phyloP scores from a whole-genome alignment of 2,888 invertebrate species.

The Peribatodes rhomboidaria region DNA sequence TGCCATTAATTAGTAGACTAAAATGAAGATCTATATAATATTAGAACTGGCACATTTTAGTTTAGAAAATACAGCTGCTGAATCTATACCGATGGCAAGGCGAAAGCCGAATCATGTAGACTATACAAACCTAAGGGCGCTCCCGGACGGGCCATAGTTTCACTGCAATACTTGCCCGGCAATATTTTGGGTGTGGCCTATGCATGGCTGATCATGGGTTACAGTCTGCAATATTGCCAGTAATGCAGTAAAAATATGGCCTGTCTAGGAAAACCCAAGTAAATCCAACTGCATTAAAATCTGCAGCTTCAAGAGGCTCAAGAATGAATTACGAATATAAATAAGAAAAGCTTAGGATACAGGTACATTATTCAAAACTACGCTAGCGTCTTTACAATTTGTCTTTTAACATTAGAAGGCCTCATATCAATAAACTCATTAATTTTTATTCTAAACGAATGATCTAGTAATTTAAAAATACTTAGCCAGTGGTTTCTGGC shows the following conservation, averaged over 20 bases:
- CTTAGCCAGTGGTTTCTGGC: background rate
- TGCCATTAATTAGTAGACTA: background rate
- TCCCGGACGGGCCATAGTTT: too few relatives aligned
- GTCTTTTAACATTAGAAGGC: constrained; percentile 19
- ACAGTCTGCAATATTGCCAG: too few relatives aligned
- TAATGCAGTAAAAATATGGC: too few relatives aligned
- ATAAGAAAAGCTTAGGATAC: constrained; percentile 1
- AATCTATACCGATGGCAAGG: too few relatives aligned
- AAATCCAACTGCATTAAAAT: background rate
- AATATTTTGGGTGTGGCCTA: too few relatives aligned
- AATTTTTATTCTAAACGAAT: constrained; percentile 3
- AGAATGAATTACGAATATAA: constrained; percentile 12
- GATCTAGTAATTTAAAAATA: background rate
- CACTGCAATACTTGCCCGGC: too few relatives aligned
- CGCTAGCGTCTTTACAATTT: constrained; percentile 26
- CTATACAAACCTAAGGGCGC: too few relatives aligned
- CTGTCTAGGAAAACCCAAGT: too few relatives aligned
- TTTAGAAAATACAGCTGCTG: too few relatives aligned
- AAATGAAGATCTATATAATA: background rate
- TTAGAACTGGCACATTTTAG: too few relatives aligned
- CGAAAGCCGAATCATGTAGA: too few relatives aligned
- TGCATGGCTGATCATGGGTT: too few relatives aligned
- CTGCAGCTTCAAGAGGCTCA: background rate
- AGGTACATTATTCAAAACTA: constrained; percentile 28
- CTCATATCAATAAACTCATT: constrained; percentile 10